These are phyloP conservation scores for Chesias legatella DNA, from an alignment of 2,888 invertebrate species.

Conservation along the genomic window DNA sequence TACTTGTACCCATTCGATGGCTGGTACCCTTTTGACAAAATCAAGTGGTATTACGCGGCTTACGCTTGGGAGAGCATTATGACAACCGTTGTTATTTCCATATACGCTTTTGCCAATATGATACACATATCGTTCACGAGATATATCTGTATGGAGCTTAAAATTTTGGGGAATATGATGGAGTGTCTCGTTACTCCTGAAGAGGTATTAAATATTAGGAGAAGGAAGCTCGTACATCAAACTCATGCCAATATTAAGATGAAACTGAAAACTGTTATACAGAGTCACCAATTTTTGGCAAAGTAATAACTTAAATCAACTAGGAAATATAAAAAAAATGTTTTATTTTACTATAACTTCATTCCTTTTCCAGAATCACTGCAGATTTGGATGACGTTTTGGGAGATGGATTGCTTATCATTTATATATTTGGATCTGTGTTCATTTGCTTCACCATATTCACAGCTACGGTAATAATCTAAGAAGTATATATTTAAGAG, in stretches of 20 bases:
- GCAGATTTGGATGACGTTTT: conserved; percentile 48
- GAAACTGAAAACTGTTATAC: conserved; percentile 51
- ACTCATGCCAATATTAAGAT: conserved; percentile 38
- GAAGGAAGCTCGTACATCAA: conserved; percentile 19
- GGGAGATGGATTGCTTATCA: conserved; percentile 57
- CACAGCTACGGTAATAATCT: conserved; percentile 52
- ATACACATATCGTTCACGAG: conserved; percentile 49
- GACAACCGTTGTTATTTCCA: conserved; percentile 53
- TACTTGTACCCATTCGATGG: conserved; percentile 62
- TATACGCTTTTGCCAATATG: conserved; percentile 50
- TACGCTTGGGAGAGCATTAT: conserved; percentile 62
- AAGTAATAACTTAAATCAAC: conserved; percentile 40
- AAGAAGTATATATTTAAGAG: no score
- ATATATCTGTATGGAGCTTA: conserved; percentile 62
- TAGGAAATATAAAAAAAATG: no score
- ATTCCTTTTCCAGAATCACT: conserved; percentile 48
- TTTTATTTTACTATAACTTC: no score
- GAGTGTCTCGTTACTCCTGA: conserved; percentile 42
- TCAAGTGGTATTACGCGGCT: conserved; percentile 53
- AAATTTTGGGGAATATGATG: conserved; percentile 48
- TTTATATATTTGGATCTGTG: conserved; percentile 58
- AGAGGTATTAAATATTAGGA: conserved; percentile 39
- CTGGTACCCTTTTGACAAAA: conserved; percentile 68
- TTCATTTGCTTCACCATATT: conserved; percentile 67
- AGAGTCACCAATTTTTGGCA: conserved; percentile 46